phyloP scores from a whole-genome alignment of 2,888 invertebrate species.

The Drosophila buzzatii region DNA sequence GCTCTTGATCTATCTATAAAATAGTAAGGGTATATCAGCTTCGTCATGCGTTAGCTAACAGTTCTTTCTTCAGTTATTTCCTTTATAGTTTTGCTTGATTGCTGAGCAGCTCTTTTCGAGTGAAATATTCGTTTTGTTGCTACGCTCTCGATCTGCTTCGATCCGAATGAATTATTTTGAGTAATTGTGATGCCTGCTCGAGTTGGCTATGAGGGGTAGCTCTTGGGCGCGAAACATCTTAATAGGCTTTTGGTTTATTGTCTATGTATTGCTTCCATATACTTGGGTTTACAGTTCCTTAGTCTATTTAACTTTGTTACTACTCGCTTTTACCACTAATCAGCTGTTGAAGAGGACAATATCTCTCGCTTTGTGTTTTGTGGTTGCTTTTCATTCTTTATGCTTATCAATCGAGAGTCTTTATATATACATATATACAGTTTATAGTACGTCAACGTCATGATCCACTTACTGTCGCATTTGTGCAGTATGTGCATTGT shows the following conservation, averaged over 20 bases:
- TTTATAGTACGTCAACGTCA: constrained; percentile 33
- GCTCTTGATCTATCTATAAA: no score
- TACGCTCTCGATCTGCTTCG: constrained; percentile 31
- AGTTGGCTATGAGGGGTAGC: background rate
- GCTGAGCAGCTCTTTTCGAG: constrained; percentile 32
- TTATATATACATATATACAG: constrained; percentile 10
- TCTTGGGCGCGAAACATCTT: constrained; percentile 10
- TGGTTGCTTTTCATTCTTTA: constrained; percentile 31
- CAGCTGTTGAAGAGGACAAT: constrained; percentile 50
- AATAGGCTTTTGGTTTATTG: constrained; percentile 41
- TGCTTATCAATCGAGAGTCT: constrained; percentile 58
- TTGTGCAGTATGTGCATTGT: constrained; percentile 17
- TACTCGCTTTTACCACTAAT: constrained; percentile 40
- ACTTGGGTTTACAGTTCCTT: background rate
- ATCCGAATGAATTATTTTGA: constrained; percentile 17
- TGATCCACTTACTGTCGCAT: constrained; percentile 44
- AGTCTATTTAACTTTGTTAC: constrained; percentile 6
- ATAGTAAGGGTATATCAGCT: background rate
- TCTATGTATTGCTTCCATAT: constrained; percentile 5
- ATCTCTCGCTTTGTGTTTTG: constrained; percentile 20
- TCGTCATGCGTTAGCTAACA: background rate
- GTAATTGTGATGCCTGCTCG: constrained; percentile 16
- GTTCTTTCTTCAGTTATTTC: background rate
- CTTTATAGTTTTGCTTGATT: constrained; percentile 29
- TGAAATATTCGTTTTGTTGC: constrained; percentile 33